Evolutionary conservation across 1,140 invertebrate species (phyloP).

Genomic region (Sipha flava): DNA sequence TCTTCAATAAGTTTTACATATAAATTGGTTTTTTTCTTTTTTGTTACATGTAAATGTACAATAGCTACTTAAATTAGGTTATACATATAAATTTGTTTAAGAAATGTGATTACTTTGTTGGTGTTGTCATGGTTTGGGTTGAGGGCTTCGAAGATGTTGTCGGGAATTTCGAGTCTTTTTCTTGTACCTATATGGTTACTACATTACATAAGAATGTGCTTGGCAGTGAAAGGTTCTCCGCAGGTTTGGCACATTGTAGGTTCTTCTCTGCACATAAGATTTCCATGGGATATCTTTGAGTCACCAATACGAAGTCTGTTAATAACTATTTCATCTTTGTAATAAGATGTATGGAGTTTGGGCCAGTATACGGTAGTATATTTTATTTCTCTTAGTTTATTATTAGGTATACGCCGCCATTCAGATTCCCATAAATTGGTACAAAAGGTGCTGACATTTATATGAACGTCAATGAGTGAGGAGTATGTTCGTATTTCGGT

Average conservation of each 20-base stretch:
- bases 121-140: background rate
- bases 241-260: background rate
- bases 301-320: too few relatives aligned
- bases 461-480: too few relatives aligned
- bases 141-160: background rate
- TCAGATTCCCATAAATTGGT: background rate
- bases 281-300: too few relatives aligned
- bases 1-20: too few relatives aligned
- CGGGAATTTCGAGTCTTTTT: background rate
- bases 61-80: too few relatives aligned
- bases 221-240: background rate
- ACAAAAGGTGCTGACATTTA: background rate
- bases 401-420: too few relatives aligned
- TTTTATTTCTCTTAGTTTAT: background rate
- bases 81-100: background rate
- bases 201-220: background rate
- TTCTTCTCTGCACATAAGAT: too few relatives aligned
- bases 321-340: background rate
- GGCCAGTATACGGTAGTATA: background rate
- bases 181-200: background rate
- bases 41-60: too few relatives aligned
- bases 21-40: too few relatives aligned
- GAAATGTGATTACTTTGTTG: background rate
- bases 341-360: background rate
- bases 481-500: too few relatives aligned